phyloP scores from a whole-genome alignment of 2,888 invertebrate species.

The Alsophila aescularia region DNA sequence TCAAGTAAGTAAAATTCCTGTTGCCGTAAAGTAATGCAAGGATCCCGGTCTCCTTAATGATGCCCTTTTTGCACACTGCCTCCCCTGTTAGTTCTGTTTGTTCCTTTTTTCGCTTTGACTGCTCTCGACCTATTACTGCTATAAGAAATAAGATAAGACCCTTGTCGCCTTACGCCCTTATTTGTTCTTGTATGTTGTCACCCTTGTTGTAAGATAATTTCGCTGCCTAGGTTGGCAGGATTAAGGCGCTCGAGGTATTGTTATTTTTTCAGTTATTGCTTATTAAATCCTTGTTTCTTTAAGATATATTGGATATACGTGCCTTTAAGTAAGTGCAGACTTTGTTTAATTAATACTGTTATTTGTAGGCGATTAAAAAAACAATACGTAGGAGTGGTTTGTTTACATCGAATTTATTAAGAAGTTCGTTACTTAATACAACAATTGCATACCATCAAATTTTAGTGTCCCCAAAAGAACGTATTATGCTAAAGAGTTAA shows the following conservation, averaged over 20 bases:
- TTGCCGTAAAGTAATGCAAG: constrained; percentile 32
- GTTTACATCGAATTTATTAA: too few species aligned
- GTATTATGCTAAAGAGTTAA: too few species aligned
- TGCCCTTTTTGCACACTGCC: constrained; percentile 36
- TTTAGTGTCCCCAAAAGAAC: too few species aligned
- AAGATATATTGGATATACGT: neutral
- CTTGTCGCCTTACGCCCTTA: constrained; percentile 26
- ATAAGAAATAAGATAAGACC: constrained; percentile 40
- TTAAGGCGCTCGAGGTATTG: neutral
- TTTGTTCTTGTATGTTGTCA: constrained; percentile 34
- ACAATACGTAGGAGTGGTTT: too few species aligned
- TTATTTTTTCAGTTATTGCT: neutral
- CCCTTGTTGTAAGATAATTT: constrained; percentile 28
- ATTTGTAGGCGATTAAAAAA: too few species aligned
- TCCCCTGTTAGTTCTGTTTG: constrained; percentile 29
- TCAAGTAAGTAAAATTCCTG: constrained; percentile 8
- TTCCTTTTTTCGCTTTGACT: constrained; percentile 38
- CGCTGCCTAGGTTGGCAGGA: constrained; percentile 6
- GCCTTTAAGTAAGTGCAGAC: too few species aligned
- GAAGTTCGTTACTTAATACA: too few species aligned
- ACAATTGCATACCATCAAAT: too few species aligned
- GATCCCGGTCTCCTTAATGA: constrained; percentile 33
- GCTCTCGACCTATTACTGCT: constrained; percentile 39
- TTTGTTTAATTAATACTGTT: too few species aligned
- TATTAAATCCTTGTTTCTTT: neutral